Evolutionary conservation across 2,888 invertebrate genomes (phyloP).

Genomic region (Hydroisotoma schaefferi): DNA sequence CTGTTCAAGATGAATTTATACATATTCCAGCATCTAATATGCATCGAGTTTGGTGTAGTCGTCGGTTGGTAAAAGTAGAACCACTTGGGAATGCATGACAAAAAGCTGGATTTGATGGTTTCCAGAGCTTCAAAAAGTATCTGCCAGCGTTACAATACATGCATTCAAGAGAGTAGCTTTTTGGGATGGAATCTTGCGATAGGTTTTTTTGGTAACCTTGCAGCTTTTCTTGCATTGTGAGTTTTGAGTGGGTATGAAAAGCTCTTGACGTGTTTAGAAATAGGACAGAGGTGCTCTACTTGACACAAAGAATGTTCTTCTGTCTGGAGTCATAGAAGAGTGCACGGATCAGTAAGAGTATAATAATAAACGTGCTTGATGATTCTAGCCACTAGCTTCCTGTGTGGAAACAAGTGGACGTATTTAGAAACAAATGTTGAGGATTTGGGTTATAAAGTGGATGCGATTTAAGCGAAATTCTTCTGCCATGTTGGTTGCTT

Average conservation of each 20-base stretch:
- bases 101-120: not conserved
- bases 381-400: not conserved
- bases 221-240: not conserved
- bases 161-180: too few species aligned
- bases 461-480: slow-evolving; percentile 8
- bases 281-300: slow-evolving; percentile 5
- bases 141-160: too few species aligned
- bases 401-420: slow-evolving; percentile 2
- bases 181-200: not conserved
- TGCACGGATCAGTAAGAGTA: not conserved
- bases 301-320: not conserved
- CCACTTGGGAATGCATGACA: too few species aligned
- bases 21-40: too few species aligned
- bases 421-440: slow-evolving; percentile 3
- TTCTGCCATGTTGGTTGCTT: not conserved
- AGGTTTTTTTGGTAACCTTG: slow-evolving; percentile 1
- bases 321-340: not conserved
- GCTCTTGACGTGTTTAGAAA: not conserved
- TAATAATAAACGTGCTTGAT: slow-evolving; percentile 1
- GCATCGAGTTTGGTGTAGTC: not conserved
- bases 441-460: slow-evolving; percentile 15
- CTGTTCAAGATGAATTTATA: too few species aligned
- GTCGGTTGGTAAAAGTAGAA: not conserved
- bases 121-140: not conserved
- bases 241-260: slow-evolving; percentile 1